These are phyloP conservation scores for Mastacembelus armatus DNA, from an alignment of 2,797 vertebrate species.

Conservation along the genomic window DNA sequence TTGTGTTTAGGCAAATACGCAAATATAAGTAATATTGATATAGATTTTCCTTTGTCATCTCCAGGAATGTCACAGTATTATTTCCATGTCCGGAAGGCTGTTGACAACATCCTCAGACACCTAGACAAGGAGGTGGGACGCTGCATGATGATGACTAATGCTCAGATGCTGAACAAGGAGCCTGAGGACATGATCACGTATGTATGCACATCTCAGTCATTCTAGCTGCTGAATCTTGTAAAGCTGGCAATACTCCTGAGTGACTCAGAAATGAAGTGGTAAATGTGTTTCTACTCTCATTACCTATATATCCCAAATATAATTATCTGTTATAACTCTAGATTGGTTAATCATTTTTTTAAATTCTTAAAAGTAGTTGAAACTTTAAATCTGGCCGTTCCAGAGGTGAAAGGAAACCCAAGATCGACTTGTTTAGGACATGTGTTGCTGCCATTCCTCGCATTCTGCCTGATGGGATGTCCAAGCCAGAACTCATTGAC, in stretches of 20 bases:
- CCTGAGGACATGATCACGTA: constrained; percentile 99
- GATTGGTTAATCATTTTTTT: not conserved
- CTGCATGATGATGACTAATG: constrained; percentile 99
- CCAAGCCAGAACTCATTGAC: constrained; percentile 97
- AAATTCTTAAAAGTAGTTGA: not conserved
- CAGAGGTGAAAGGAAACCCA: constrained; percentile 97
- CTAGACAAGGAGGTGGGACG: constrained; percentile 98
- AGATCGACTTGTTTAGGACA: constrained; percentile 97
- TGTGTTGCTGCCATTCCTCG: constrained; percentile 97
- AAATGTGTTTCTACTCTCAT: not conserved
- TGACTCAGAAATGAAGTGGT: not conserved
- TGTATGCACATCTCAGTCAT: constrained; percentile 58
- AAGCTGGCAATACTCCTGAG: not conserved
- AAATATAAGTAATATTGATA: no score
- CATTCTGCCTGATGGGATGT: constrained; percentile 96
- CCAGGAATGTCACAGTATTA: constrained; percentile 98
- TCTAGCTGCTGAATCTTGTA: constrained; percentile 1
- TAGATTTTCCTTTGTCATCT: not conserved
- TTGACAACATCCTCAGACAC: constrained; percentile 96
- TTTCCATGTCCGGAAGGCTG: constrained; percentile 93
- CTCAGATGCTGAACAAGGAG: constrained; percentile 98
- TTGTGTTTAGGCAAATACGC: no score
- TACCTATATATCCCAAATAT: not conserved
- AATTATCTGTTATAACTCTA: not conserved
- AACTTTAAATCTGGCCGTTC: constrained; percentile 8